These are phyloP conservation scores for Sebastes steindachneri DNA, from an alignment of 2,797 vertebrate genomes.

Conservation along the genomic window DNA sequence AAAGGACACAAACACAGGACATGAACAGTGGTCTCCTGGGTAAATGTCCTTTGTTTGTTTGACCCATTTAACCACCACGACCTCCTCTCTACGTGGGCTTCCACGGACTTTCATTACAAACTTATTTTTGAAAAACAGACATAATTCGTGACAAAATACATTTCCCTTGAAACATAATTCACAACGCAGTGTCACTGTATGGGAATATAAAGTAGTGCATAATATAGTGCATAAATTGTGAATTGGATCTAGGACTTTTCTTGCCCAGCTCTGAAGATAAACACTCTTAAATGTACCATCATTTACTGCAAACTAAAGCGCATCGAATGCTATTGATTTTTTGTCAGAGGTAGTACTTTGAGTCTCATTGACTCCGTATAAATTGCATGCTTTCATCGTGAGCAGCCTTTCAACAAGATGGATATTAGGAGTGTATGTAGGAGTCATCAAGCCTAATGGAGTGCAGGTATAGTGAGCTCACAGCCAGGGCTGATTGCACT, in stretches of 20 bases:
- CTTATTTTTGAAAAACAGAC: no score
- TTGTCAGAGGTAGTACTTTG: neutral
- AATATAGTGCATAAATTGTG: neutral
- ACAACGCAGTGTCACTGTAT: no score
- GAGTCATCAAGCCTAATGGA: constrained; percentile 42
- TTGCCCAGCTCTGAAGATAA: neutral
- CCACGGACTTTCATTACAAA: no score
- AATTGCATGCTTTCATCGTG: constrained; percentile 16
- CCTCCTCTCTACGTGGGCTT: no score
- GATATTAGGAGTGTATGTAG: constrained; percentile 24
- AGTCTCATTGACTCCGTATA: constrained; percentile 21
- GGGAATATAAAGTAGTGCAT: neutral
- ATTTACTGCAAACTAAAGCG: constrained; percentile 32
- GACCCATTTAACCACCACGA: no score
- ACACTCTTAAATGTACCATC: neutral
- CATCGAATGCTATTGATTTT: constrained; percentile 21
- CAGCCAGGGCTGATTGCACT: constrained; percentile 33
- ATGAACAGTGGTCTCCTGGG: no score
- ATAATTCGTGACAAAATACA: no score
- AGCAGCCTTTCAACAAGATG: constrained; percentile 33
- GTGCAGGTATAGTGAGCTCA: constrained; percentile 25
- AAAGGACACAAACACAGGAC: no score
- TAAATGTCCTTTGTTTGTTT: no score
- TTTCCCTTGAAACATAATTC: no score
- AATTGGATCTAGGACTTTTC: neutral